phyloP scores from a whole-genome alignment of 2,113 vertebrate genomes.

The Chionis minor region DNA sequence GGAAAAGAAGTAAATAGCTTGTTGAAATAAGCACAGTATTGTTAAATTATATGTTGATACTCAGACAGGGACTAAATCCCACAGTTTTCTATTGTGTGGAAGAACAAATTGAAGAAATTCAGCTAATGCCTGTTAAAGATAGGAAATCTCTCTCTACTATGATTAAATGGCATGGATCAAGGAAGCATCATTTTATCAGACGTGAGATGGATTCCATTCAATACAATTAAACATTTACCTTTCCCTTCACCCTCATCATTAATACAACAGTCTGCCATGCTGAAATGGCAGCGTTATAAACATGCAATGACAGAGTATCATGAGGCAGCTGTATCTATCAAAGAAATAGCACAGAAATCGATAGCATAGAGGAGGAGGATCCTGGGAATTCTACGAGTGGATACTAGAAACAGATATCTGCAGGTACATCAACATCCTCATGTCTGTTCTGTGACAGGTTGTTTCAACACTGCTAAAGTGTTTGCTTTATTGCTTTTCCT shows the following conservation, averaged over 20 bases:
- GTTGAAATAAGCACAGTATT: background rate
- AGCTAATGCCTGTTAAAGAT: background rate
- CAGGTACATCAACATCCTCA: background rate
- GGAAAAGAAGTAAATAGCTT: background rate
- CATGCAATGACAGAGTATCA: background rate
- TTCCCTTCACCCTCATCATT: background rate
- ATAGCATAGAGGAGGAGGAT: background rate
- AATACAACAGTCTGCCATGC: background rate
- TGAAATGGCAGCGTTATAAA: constrained; percentile 17
- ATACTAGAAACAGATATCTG: background rate
- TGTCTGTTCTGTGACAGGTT: constrained; percentile 8
- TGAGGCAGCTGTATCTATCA: background rate
- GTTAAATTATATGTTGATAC: background rate
- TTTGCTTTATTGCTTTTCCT: background rate
- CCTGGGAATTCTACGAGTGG: background rate
- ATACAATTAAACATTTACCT: background rate
- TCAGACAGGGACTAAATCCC: background rate
- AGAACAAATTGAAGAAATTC: background rate
- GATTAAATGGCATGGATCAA: background rate
- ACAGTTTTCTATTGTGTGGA: background rate
- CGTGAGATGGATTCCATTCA: background rate
- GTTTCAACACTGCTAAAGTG: background rate
- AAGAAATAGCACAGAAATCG: background rate
- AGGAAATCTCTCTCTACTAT: background rate
- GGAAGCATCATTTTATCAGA: background rate